Base-by-base conservation (phyloP, 2,797 vertebrate genomes). In the Dicrostonyx torquatus region DNA sequence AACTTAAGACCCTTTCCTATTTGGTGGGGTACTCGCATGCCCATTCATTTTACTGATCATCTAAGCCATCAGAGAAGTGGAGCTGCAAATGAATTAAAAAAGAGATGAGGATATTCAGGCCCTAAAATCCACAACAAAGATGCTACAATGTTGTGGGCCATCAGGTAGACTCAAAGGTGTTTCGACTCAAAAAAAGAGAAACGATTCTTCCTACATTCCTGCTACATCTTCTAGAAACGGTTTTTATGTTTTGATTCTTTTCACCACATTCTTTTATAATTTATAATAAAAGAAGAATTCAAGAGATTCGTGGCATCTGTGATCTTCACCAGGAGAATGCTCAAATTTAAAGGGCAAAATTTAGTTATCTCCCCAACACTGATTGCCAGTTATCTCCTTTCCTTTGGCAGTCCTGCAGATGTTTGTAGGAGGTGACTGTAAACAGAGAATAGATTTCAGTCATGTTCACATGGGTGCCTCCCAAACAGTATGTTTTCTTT, bases 261-360 rank as follows among this genome's bases (percentile, higher is more conserved):
- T 86, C 45, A 88, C 12, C 58, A 77, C 29, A 77, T 83, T 91
- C 37, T 95, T 93, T 90, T 79, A 89, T 72, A 91, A 85, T 45
- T 40, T 86, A 50, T 53, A 24, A 82, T 77, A 96, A 80, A 80
- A 96, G 78, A 6, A 94, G 70, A 80, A 93, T 83, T 84, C 80
- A 83, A 87, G 80, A 93, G 29, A 78, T 60, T 95, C 95, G 70
- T 64, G 76, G 48, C 34, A 87, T 13, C 79, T 96, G 60, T 84
- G 75, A 97, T 62, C 86, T 95, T 95, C 79, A 37, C 45, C 18
- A 55, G 87, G 45, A 29, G 31, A 22, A 90, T 53, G 73, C 95
- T 94, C 72, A 93, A 91, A 91, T 90, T 88, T 91, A 96, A 96
- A 96, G 53, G 73, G 73, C 9, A 94, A 95, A 93, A 82, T 94